Conservation (phyloP, 2,113 vertebrate species). For the Oryzias curvinotus region DNA sequence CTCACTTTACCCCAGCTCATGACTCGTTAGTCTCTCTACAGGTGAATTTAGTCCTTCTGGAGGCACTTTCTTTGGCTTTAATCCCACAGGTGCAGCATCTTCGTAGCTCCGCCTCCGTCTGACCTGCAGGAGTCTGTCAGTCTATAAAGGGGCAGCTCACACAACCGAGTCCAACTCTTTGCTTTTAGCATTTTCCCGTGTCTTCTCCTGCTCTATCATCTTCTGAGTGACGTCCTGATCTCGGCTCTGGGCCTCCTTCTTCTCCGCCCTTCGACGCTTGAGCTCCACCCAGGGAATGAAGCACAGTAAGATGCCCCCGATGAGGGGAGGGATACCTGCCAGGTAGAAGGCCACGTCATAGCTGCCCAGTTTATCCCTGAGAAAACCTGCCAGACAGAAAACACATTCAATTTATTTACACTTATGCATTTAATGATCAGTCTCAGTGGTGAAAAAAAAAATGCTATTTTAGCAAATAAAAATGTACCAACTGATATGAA, state of each 20-base stretch:
- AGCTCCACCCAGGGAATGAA: conserved; percentile 90
- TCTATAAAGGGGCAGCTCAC: conserved; percentile 64
- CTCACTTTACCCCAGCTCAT: conserved; percentile 34
- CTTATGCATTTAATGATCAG: no score
- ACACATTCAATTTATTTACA: no score
- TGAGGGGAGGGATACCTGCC: conserved; percentile 91
- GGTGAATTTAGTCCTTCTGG: conserved; percentile 46
- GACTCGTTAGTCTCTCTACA: conserved; percentile 53
- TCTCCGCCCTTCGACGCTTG: conserved; percentile 63
- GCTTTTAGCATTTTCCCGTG: conserved; percentile 41
- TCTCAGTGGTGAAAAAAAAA: no score
- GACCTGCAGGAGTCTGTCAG: conserved; percentile 12
- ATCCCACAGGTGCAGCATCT: conserved; percentile 3
- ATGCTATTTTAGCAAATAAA: no score
- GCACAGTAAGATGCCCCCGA: conserved; percentile 88
- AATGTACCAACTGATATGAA: no score
- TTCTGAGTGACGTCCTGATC: conserved; percentile 75
- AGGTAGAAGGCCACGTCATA: conserved; percentile 93
- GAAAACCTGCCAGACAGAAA: conserved; percentile 77
- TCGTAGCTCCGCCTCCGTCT: conserved; percentile 18
- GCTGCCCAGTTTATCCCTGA: conserved; percentile 83
- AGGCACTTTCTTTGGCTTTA: conserved; percentile 35
- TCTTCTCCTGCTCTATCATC: conserved; percentile 76
- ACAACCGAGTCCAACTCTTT: conserved; percentile 80
- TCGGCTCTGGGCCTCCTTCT: conserved; percentile 23